Base-by-base conservation (phyloP, 2,797 vertebrate species). In the Siniperca scherzeri region DNA sequence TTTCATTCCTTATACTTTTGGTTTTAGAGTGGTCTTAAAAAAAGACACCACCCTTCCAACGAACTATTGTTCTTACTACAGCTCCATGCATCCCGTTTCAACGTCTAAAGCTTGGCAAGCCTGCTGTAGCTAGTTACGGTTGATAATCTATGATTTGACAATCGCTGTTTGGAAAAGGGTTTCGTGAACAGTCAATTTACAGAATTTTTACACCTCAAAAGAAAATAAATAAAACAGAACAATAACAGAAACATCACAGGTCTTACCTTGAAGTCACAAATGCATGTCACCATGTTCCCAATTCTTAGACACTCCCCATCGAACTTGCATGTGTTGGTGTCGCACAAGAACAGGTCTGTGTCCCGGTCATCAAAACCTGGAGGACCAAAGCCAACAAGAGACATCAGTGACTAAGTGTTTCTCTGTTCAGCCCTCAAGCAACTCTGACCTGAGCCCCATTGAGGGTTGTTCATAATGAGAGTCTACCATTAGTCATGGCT, bases 251-350 rank as follows among this genome's bases (percentile, higher is more conserved):
- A 67, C 0, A 61, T 14, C 5, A 22, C 21, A n/a, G 36, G 7
- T 30, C 97, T 97, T 97, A 99, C 98, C 98, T 99, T 99, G 92
- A 99, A 99, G 95, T 99, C 97, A 92, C 98, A 99, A 95, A 99
- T 99, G 95, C 98, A 99, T 77, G 98, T 99, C 94, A 99, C 98
- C 88, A 97, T 99, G 96, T 99, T 97, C 94, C 98, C 98, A 85
- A 99, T 99, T 92, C 97, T 94, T 94, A 99, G 97, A 94, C 98
- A 99, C 92, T 99, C 98, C 76, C 98, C 98, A 60, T 99, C 98
- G 86, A 99, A 99, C 97, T 99, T 99, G 96, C 98, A 99, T 82
- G 98, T 98, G 97, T 99, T 99, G 92, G 97, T 99, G 95, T 99
- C 98, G 84, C 98, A 99, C 91, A 99, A 94, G 95, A 99, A 99